Conservation (phyloP, 2,888 invertebrate genomes). For the Eupithecia inturbata region DNA sequence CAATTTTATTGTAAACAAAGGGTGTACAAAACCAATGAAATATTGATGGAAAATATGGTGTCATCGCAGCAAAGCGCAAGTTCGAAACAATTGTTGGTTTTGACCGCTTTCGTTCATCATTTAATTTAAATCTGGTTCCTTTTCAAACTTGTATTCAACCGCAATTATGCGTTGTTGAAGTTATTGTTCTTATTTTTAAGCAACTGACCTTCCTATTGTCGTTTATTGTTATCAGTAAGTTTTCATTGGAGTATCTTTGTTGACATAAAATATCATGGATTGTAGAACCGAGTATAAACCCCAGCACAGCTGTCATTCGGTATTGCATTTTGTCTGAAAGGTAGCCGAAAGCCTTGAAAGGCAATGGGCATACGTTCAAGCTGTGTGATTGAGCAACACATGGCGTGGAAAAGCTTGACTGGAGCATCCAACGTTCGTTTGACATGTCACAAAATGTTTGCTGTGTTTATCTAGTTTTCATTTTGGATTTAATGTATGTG, state of each 20-base stretch:
- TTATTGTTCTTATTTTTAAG: not conserved
- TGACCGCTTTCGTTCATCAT: not conserved
- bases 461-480: not conserved
- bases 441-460: constrained; percentile 19
- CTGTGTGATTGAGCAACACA: constrained; percentile 34
- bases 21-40: not conserved
- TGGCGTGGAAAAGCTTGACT: constrained; percentile 23
- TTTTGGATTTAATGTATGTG: constrained; percentile 1
- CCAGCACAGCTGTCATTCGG: constrained; percentile 23
- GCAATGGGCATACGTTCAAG: constrained; percentile 30
- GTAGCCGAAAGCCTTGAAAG: constrained; percentile 27
- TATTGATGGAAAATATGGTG: not conserved
- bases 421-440: constrained; percentile 27
- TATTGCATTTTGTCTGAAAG: constrained; percentile 30
- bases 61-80: not conserved
- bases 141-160: not conserved
- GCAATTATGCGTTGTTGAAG: not conserved
- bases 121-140: not conserved
- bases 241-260: no score
- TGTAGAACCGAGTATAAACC: not conserved
- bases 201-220: no score
- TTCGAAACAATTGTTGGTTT: not conserved
- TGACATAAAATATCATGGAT: not conserved
- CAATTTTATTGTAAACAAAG: no score
- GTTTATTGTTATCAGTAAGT: no score